Percentiles rank a stretch among this genome's conserved stretches.
phyloP scores from a whole-genome alignment of 1,140 invertebrate species.

The Amphibalanus amphitrite region DNA sequence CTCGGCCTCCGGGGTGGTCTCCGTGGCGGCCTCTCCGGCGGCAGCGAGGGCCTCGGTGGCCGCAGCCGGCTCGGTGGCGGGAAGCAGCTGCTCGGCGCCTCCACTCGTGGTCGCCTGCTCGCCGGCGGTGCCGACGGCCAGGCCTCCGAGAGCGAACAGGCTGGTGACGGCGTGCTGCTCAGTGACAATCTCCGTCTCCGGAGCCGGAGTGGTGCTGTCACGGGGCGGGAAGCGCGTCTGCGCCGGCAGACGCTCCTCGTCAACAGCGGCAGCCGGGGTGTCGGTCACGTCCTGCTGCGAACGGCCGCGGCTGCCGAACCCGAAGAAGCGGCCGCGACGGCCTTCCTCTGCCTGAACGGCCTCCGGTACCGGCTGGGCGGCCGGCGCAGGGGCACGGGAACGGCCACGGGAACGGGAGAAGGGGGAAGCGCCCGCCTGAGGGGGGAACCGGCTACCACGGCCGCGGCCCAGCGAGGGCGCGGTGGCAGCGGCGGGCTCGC shows the following conservation, averaged over 20 bases:
- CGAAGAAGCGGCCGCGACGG: too few species aligned
- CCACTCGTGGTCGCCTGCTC: background rate
- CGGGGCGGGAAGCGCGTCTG: background rate
- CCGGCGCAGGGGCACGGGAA: too few species aligned
- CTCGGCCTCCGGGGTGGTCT: background rate
- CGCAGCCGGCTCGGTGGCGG: too few species aligned
- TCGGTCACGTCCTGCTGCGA: background rate
- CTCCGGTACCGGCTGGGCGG: too few species aligned
- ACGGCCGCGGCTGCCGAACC: too few species aligned
- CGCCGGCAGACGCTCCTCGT: background rate
- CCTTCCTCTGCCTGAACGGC: too few species aligned
- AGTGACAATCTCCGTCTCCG: background rate
- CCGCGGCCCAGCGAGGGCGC: too few species aligned
- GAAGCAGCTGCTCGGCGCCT: background rate
- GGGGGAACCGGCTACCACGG: too few species aligned
- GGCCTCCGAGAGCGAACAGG: background rate
- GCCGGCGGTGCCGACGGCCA: too few species aligned
- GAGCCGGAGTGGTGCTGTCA: background rate
- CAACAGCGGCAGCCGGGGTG: background rate
- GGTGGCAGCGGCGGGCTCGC: too few species aligned
- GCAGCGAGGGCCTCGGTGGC: background rate
- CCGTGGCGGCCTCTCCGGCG: background rate
- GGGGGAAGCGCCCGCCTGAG: too few species aligned
- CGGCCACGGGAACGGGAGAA: too few species aligned
- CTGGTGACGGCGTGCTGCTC: background rate